These are phyloP conservation scores for Poecilia gillii DNA, from an alignment of 2,797 vertebrate species.

Conservation along the genomic window DNA sequence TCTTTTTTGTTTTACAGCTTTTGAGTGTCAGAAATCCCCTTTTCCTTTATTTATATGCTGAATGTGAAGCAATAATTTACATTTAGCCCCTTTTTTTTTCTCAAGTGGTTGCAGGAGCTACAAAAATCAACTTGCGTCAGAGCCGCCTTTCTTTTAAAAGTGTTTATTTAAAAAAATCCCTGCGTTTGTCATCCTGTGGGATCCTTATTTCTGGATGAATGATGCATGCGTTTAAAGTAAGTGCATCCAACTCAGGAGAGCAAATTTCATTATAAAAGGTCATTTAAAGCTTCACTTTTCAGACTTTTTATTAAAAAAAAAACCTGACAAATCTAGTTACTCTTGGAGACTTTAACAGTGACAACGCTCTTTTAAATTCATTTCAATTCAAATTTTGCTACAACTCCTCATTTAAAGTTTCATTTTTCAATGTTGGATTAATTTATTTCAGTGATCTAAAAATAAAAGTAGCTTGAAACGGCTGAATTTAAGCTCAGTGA, in stretches of 20 bases:
- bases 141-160: background rate
- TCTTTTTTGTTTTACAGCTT: background rate
- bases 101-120: background rate
- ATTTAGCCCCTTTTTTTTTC: background rate
- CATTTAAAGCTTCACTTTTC: background rate
- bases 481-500: slow-evolving; percentile 51
- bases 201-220: slow-evolving; percentile 4
- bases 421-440: background rate
- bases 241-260: background rate
- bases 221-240: background rate
- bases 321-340: no score
- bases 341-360: no score
- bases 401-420: background rate
- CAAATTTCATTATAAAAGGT: background rate
- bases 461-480: slow-evolving; percentile 26
- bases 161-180: background rate
- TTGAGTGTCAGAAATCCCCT: background rate
- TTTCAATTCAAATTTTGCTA: no score
- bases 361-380: no score
- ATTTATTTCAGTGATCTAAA: slow-evolving; percentile 1
- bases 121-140: background rate
- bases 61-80: slow-evolving; percentile 3
- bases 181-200: background rate
- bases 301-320: no score
- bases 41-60: background rate